Evolutionary conservation across 2,888 invertebrate genomes (phyloP).

Genomic region (Listrodromus nycthemerus): DNA sequence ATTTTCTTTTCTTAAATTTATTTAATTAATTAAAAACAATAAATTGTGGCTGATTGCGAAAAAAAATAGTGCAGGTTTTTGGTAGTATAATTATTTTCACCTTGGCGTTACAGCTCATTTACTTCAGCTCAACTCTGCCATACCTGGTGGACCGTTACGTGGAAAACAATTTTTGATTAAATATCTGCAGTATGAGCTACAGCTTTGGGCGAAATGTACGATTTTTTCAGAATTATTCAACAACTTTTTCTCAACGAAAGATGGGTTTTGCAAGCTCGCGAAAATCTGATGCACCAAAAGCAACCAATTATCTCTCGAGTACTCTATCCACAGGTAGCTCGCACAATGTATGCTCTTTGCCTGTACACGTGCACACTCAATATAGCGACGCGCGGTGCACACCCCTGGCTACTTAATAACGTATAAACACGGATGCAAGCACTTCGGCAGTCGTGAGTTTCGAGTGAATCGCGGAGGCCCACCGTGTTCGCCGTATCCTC

Average conservation of each 20-base stretch:
- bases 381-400: constrained; percentile 36
- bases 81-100: no score
- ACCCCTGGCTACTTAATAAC: constrained; percentile 39
- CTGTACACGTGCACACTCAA: constrained; percentile 30
- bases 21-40: neutral
- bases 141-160: no score
- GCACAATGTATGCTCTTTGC: constrained; percentile 12
- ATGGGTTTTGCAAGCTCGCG: neutral
- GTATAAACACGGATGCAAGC: constrained; percentile 20
- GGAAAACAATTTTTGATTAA: neutral
- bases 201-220: neutral
- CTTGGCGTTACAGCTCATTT: no score
- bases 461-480: constrained; percentile 32
- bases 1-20: neutral
- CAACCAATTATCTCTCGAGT: constrained; percentile 5
- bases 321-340: constrained; percentile 1
- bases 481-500: constrained; percentile 26
- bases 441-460: constrained; percentile 41
- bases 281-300: neutral
- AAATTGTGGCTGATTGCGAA: no score
- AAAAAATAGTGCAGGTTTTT: no score
- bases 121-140: no score
- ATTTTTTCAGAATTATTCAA: neutral
- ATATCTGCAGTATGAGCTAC: neutral
- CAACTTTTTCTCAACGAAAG: neutral